A percentile compares a stretch with the other conserved stretches of the same genome.
Evolutionary conservation across 1,140 invertebrate genomes (phyloP).

Genomic region (Neodiprion lecontei): DNA sequence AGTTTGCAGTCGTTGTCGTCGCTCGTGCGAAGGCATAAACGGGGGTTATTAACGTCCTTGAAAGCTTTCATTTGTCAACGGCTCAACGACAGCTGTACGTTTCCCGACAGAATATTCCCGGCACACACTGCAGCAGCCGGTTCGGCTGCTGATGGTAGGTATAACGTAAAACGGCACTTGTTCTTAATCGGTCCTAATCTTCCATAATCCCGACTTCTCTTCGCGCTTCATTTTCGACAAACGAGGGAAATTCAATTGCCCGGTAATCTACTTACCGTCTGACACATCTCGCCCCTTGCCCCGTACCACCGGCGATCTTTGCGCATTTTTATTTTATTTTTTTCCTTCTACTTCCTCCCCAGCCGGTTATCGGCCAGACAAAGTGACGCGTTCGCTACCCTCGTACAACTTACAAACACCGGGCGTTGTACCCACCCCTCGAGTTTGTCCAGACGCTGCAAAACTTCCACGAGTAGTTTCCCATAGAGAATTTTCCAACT

Average conservation of each 20-base stretch:
- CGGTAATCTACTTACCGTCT: too few relatives aligned
- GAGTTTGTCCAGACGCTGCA: not conserved
- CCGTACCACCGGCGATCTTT: too few relatives aligned
- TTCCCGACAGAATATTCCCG: not conserved
- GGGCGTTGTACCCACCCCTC: not conserved
- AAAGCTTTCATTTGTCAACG: conserved; percentile 5
- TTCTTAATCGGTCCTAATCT: conserved; percentile 1
- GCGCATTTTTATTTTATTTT: not conserved
- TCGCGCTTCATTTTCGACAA: not conserved
- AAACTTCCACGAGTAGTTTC: not conserved
- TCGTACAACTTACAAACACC: not conserved
- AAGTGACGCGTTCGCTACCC: not conserved
- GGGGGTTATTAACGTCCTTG: conserved; percentile 4
- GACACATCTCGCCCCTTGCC: too few relatives aligned
- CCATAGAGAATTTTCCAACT: not conserved
- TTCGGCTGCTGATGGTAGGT: too few relatives aligned
- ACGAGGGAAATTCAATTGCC: not conserved
- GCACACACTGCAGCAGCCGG: too few relatives aligned
- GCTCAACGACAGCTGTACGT: conserved; percentile 1
- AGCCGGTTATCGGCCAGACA: not conserved
- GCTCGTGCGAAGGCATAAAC: too few relatives aligned
- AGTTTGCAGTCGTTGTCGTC: too few relatives aligned
- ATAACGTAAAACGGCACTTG: conserved; percentile 1
- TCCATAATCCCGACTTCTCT: not conserved
- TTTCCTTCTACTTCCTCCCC: not conserved